Evolutionary conservation across 2,113 vertebrate species (phyloP), one percentile per base, ranked within the genome.

Genomic region (Lontra canadensis): DNA sequence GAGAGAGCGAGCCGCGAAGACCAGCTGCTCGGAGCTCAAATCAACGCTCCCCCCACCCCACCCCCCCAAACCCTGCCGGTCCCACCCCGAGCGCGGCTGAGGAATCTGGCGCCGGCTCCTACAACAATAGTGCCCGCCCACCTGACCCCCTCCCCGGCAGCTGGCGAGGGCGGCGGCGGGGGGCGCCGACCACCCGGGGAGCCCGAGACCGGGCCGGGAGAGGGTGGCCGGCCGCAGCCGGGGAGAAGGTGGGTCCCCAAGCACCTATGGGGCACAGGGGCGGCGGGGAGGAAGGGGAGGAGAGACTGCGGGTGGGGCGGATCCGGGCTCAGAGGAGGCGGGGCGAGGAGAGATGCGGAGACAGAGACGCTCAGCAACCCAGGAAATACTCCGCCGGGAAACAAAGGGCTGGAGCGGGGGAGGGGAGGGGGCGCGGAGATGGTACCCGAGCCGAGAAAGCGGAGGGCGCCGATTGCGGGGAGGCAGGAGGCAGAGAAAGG

Each of bases 121-220:
- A 90, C 95, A 97, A 98, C 98, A 98, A 98, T 97, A 97, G 98
- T 81, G 97, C 97, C 98, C 98, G 98, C 98, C 98, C 98, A 98
- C 98, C 98, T 96, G 97, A 67, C 98, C 98, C 97, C 97, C 95
- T 97, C 97, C 87, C 88, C 39, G 90, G 88, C 47, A 52, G 55
- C 59, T 25, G 89, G 85, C 88, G 84, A 49, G 90, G 96, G 83
- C 9, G 88, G 95, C 42, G 80, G 96, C 67, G 42, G 67, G 80
- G 61, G 96, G 89, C n/a, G 36, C 67, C n/a, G 79, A 91, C 71
- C 92, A 26, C 88, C n/a, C 13, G 11, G 93, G 81, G 86, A 73
- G 86, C 85, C 71, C 36, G 6, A 18, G 39, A 57, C 55, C 31
- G n/a, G 78, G 59, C 88, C 15, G 42, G 76, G 87, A 63, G 78